These are phyloP conservation scores for Harpagifer antarcticus DNA, from an alignment of 2,797 vertebrate species.

Conservation along the genomic window DNA sequence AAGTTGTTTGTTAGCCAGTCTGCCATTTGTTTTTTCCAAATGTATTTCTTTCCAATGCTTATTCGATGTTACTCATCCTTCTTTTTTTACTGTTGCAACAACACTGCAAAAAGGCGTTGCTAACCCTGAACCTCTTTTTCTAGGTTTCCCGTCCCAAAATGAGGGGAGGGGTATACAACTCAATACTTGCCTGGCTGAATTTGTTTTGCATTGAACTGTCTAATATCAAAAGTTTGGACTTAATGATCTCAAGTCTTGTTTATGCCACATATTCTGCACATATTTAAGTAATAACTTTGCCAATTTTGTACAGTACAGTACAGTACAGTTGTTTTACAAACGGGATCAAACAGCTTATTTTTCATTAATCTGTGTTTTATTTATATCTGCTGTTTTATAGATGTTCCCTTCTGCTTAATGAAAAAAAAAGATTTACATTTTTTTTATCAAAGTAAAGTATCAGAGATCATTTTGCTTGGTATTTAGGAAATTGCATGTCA, in stretches of 20 bases:
- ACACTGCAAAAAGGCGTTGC: not conserved
- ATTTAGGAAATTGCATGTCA: not conserved
- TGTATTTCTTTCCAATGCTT: conserved; percentile 12
- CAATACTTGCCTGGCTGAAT: not conserved
- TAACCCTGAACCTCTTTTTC: not conserved
- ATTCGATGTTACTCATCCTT: conserved; percentile 2
- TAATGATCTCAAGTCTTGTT: not conserved
- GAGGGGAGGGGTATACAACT: not conserved
- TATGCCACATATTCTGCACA: not conserved
- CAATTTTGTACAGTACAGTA: not conserved
- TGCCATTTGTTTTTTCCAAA: conserved; percentile 24
- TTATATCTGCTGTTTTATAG: not conserved
- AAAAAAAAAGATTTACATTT: not conserved
- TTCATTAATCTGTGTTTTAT: too few relatives aligned
- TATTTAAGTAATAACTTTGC: not conserved
- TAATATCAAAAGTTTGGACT: not conserved
- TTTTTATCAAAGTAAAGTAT: not conserved
- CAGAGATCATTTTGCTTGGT: not conserved
- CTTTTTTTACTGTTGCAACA: conserved; percentile 6
- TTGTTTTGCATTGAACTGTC: not conserved
- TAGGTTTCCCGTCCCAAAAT: not conserved
- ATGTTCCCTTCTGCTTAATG: too few relatives aligned
- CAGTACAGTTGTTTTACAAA: too few relatives aligned
- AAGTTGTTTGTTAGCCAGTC: conserved; percentile 20
- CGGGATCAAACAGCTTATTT: too few relatives aligned